Base-by-base conservation (phyloP, 2,113 vertebrate species). In the Silurus meridionalis region DNA sequence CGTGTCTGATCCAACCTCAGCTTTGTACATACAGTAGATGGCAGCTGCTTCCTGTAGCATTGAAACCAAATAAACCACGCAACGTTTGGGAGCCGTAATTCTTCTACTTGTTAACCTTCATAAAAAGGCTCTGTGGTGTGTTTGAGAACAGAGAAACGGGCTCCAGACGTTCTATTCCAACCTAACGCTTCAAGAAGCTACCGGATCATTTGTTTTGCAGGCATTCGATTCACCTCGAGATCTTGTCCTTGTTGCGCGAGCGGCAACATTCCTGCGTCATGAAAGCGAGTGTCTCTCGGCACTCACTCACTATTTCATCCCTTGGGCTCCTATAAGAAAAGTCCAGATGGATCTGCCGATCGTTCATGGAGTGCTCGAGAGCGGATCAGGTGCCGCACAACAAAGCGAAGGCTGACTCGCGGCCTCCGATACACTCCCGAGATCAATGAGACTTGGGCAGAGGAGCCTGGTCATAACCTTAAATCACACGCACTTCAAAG, bases 401-500 rank as follows among this genome's bases (percentile, higher is more conserved):
- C 86, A 78, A 86, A 87, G 86, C 37, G 37, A n/a, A 57, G 72
- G 84, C 52, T 77, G 80, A 87, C 80, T 23, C 86, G 8, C 69
- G 28, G 82, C 72, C 80, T 85, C 78, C 50, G 89, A 82, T 89
- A 83, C 78, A 58, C 81, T 83, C 52, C 37, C 23, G 87, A 89
- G 91, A 92, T 91, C 87, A 90, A 91, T 90, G 87, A 86, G 50
- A 53, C 80, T 61, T 77, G 69, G 80, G 83, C 83, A 85, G 85
- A 90, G 57, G 79, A 84, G 81, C 60, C 25, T 2, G 66, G 83
- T 83, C 87, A 71, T 78, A 78, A 89, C 91, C 86, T 89, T 92
- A 92, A 92, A 92, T 92, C 91, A 92, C 67, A 17, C 21, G 7
- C 57, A 90, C 91, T 91, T 92, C 91, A 92, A 92, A 92, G 90